A percentile compares a stretch with the other conserved stretches of the same genome.
Evolutionary conservation across 2,113 vertebrate genomes (phyloP).

Genomic region (Crypturellus undulatus): DNA sequence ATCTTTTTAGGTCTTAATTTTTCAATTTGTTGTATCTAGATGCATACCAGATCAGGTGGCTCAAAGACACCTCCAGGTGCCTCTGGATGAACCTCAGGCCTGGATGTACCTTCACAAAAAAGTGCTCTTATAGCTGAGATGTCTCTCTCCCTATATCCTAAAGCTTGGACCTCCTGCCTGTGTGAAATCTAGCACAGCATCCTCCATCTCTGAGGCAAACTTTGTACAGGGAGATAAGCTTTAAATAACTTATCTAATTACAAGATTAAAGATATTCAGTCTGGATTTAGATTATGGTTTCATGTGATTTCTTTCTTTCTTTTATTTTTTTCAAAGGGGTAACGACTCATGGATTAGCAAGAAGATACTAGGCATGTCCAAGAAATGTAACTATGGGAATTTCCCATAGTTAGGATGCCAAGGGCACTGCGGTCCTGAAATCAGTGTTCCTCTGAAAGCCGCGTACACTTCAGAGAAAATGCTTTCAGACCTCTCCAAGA

Average conservation of each 20-base stretch:
- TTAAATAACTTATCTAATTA: not conserved
- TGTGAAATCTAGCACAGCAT: fast-evolving
- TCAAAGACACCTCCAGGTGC: not conserved
- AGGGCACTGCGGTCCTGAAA: not conserved
- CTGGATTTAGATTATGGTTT: not conserved
- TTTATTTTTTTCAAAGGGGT: not conserved
- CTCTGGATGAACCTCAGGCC: not conserved
- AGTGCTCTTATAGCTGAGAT: not conserved
- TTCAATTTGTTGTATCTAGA: fast-evolving
- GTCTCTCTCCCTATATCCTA: not conserved
- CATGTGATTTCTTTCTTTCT: not conserved
- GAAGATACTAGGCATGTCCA: not conserved
- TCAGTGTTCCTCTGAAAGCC: not conserved
- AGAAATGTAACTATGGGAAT: not conserved
- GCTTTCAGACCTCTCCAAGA: not conserved
- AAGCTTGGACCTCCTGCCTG: not conserved
- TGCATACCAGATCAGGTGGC: not conserved
- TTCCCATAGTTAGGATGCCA: not conserved
- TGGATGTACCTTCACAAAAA: not conserved
- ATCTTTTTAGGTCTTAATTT: not conserved
- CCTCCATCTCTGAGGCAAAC: not conserved
- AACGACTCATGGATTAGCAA: not conserved
- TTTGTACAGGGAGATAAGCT: not conserved
- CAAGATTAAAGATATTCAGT: not conserved
- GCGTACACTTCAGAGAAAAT: not conserved